Conservation (phyloP, 1,140 invertebrate species). For the Augochlora pura region DNA sequence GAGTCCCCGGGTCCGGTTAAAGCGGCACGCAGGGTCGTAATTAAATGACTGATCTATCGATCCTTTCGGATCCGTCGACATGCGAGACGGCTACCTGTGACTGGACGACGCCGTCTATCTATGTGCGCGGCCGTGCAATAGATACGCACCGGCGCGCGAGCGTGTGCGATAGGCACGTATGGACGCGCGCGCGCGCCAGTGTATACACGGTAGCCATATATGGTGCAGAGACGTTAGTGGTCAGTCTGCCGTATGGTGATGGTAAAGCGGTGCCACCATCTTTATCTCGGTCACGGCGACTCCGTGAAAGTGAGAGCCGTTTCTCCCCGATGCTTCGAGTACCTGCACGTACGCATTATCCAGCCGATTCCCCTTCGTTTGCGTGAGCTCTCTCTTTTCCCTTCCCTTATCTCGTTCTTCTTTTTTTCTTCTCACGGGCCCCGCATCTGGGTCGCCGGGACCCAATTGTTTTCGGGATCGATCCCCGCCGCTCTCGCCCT, state of each 20-base stretch:
- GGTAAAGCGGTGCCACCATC: slow-evolving; percentile 65
- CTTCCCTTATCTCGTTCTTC: slow-evolving; percentile 21
- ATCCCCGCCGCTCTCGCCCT: background rate
- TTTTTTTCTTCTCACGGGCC: slow-evolving; percentile 14
- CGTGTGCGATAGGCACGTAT: background rate
- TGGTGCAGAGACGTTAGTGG: slow-evolving; percentile 62
- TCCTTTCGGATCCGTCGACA: slow-evolving; percentile 67
- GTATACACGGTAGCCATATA: slow-evolving; percentile 58
- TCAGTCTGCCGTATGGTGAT: slow-evolving; percentile 55
- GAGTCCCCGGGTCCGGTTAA: slow-evolving; percentile 5
- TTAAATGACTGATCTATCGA: slow-evolving; percentile 72
- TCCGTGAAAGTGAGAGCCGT: slow-evolving; percentile 79
- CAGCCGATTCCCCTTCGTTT: slow-evolving; percentile 52
- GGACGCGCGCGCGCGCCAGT: slow-evolving; percentile 10
- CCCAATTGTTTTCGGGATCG: slow-evolving; percentile 11
- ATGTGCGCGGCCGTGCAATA: no score
- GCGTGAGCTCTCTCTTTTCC: slow-evolving; percentile 38
- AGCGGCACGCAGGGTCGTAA: slow-evolving; percentile 51
- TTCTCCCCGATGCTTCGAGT: slow-evolving; percentile 57
- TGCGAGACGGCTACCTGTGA: slow-evolving; percentile 61
- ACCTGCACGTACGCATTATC: slow-evolving; percentile 53
- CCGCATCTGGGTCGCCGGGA: slow-evolving; percentile 28
- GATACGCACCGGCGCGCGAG: slow-evolving; percentile 5
- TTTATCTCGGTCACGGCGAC: slow-evolving; percentile 80
- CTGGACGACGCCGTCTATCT: background rate